Evolutionary conservation across 2,797 vertebrate genomes (phyloP), one percentile per base, ranked within the genome.

Genomic region (Tympanoctomys barrerae): DNA sequence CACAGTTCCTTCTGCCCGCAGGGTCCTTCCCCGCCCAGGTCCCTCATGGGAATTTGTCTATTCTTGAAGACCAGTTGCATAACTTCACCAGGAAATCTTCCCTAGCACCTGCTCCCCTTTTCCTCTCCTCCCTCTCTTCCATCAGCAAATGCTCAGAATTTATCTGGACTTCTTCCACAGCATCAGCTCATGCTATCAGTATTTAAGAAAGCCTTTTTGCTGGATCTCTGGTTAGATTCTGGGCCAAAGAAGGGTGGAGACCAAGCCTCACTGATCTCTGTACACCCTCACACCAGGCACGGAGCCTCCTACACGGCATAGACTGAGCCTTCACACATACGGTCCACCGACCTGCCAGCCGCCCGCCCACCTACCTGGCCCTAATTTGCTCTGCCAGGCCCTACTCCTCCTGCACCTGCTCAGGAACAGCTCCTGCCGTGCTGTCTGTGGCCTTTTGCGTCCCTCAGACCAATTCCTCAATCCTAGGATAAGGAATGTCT

Each of bases 221-320:
- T 79, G 68, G 12, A 42, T 84, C 59, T 84, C 88, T 68, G n/a
- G 62, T 46, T 62, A 86, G 64, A 92, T 16, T 8, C 39, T 11
- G 70, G 39, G 42, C 2, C 57, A 70, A 4, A 2, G n/a, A 73
- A 91, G n/a, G 36, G 16, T 49, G 31, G 19, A 57, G 10, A 42
- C 7, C 77, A 71, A 46, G 16, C 18, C 18, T 21, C 5, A 0
- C 28, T 52, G 18, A 11, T 33, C 19, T 22, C 33, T 59, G 0
- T 26, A 1, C 4, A 31, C 0, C 12, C 0, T 10, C 28, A 19
- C 21, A 54, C 4, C 2, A 12, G 66, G 21, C 54, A 61, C 10
- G 46, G 26, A 6, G 49, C 22, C 62, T 77, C 10, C 1, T 5
- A 19, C 39, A 10, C 0, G 33, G 33, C 5, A 5, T 19, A 52